Evolutionary conservation across 2,797 vertebrate genomes (phyloP), one percentile per base, ranked within the genome.

Genomic region (Cuculus canorus): DNA sequence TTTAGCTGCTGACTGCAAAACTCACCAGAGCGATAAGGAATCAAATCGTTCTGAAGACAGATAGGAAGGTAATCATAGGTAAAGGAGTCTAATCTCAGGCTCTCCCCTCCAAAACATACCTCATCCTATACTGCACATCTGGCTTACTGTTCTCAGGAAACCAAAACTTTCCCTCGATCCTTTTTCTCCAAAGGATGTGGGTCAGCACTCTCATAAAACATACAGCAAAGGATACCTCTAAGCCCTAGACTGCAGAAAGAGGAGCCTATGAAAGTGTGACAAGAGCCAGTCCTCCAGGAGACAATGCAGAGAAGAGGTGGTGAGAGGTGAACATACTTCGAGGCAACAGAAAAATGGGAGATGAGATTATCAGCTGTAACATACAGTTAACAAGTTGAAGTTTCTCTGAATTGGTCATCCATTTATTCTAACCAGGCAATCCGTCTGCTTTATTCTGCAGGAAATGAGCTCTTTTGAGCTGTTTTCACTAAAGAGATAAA

Each of bases 251-350:
- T 50, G 18, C 25, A 80, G 65, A 70, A 66, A 63, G 22, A 75
- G 17, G 13, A 90, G 57, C 82, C 43, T 19, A 9, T 1, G 24
- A 25, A 93, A 64, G 35, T 0, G 0, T n/a, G 64, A 70, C 7
- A 54, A 70, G 23, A 82, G 43, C 21, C 75, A 82, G 13, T 13
- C 47, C 30, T 22, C 37, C 52, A 70, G 70, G 2, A 11, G 48
- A 37, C 32, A 70, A 13, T 0, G 24, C 28, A 39, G 18, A 12
- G 32, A 70, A 45, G n/a, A 81, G 43, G 39, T 56, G 28, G 13
- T 1, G 2, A 48, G 39, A 76, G 35, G 63, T 0, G 2, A 9
- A 47, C 8, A 1, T 15, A 35, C 30, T 70, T 59, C 3, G 0
- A 87, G 28, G 37, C 27, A 82, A 79, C 22, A 25, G 37, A 48